phyloP scores from a whole-genome alignment of 2,113 vertebrate species.

The Petromus typicus region DNA sequence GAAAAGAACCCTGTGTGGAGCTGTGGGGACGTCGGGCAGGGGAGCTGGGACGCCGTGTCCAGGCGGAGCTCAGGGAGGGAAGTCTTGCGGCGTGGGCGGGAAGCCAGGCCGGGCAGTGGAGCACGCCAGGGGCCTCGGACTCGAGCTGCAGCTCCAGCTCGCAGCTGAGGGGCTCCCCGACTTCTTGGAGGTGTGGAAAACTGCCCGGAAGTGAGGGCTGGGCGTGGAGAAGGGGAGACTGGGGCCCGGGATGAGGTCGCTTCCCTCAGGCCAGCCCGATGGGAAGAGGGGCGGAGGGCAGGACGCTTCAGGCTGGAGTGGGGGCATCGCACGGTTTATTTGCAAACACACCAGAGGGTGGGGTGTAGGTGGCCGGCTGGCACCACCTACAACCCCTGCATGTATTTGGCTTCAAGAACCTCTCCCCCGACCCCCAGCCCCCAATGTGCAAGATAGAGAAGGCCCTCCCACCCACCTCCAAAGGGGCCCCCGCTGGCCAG shows the following conservation, averaged over 20 bases:
- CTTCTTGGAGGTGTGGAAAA: background rate
- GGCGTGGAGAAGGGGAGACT: background rate
- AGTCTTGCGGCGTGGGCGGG: background rate
- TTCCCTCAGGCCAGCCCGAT: background rate
- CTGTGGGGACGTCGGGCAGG: background rate
- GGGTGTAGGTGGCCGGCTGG: background rate
- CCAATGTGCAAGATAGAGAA: slow-evolving; percentile 30
- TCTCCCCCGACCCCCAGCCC: background rate
- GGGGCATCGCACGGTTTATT: slow-evolving; percentile 77
- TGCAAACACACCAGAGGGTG: slow-evolving; percentile 35
- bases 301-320: background rate
- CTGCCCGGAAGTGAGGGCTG: background rate
- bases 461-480: background rate
- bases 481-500: background rate
- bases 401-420: slow-evolving; percentile 56
- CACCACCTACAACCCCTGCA: background rate
- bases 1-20: slow-evolving; percentile 43
- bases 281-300: background rate
- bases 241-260: too few relatives aligned
- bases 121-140: background rate
- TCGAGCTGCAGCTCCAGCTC: background rate
- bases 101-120: background rate
- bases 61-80: background rate
- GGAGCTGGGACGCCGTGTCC: slow-evolving; percentile 21
- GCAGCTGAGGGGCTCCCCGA: background rate